Percentiles rank a stretch among this genome's conserved stretches.
phyloP scores from a whole-genome alignment of 2,797 vertebrate species.

The Syndactyla subalaris region DNA sequence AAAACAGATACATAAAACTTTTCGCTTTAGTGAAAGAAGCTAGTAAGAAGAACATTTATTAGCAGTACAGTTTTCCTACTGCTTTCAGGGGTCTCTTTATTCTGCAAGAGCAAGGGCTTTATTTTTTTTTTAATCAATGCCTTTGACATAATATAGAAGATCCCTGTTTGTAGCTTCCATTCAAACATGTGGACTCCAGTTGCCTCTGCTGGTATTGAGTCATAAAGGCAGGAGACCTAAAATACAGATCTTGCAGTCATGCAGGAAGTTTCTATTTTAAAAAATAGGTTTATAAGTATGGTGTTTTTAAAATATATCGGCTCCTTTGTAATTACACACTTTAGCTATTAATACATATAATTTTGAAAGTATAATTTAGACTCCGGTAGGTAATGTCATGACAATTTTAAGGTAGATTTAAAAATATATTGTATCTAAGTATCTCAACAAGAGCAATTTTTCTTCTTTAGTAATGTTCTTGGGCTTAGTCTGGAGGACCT shows the following conservation, averaged over 20 bases:
- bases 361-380: constrained; percentile 50
- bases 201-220: background rate
- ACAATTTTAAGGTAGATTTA: constrained; percentile 30
- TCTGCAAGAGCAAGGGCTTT: background rate
- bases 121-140: background rate
- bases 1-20: background rate
- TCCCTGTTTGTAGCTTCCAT: background rate
- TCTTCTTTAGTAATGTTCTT: background rate
- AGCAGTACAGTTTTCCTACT: background rate
- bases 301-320: background rate
- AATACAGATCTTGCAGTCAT: background rate
- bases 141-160: background rate
- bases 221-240: background rate
- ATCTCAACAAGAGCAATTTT: background rate
- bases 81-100: background rate
- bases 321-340: constrained; percentile 36
- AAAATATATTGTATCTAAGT: background rate
- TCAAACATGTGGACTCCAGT: background rate
- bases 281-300: background rate
- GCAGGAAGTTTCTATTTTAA: background rate
- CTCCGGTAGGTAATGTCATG: background rate
- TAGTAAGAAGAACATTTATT: background rate
- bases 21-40: background rate
- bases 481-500: background rate
- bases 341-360: constrained; percentile 48